Base-by-base conservation (phyloP, 2,113 vertebrate genomes). In the Prionailurus bengalensis region DNA sequence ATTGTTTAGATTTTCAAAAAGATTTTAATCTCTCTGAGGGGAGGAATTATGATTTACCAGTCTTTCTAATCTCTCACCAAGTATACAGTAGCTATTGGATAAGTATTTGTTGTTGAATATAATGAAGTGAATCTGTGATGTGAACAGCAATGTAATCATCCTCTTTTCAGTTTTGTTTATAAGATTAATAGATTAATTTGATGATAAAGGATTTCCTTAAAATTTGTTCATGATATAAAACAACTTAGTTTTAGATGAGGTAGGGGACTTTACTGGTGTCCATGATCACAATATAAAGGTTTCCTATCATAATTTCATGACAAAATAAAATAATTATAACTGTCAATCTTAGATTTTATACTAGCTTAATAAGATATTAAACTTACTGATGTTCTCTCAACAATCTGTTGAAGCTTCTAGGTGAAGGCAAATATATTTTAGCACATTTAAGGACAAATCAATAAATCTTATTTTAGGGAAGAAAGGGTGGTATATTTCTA, bases 31-130 rank as follows among this genome's bases (percentile, higher is more conserved):
- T 89, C 16, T 58, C 39, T 81, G 48, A 91, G 5, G 2, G 2
- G 53, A 70, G 51, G 11, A 53, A 53, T 86, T 89, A 33, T 83
- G 45, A 63, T 73, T 90, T 53, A 82, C 9, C 25, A 66, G 45
- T 45, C 9, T 89, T 89, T 63, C 23, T 53, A 33, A 94, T 89
- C 7, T 3, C 5, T 79, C 53, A 87, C 11, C 9, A 83, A 65
- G 14, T 68, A 42, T 61, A 4, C 1, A 82, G 4, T 58, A 71
- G 23, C 14, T 82, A 89, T 90, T 88, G 71, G 51, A 25, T 87
- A 94, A 90, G 11, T 70, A 81, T 80, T 91, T 85, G 5, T 51
- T 95, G 25, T 81, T 84, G 66, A 66, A 94, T 87, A 65, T 66
- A 87, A 83, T 68, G 14, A 78, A 15, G 5, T 90, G 27, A 70